Base-by-base conservation (phyloP, 2,113 vertebrate genomes). In the Halichoerus grypus region DNA sequence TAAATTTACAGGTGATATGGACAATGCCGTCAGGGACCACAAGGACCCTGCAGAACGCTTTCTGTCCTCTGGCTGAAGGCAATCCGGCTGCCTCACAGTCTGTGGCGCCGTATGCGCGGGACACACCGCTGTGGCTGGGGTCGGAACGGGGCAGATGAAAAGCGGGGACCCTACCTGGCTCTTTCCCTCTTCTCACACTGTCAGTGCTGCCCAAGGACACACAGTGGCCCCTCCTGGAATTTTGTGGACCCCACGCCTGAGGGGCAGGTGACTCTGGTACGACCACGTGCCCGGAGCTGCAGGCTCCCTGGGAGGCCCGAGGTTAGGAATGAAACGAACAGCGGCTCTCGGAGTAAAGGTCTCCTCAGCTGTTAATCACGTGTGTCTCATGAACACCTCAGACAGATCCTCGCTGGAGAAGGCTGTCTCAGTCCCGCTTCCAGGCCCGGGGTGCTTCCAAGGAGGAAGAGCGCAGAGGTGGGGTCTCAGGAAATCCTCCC, bases 81-180 rank as follows among this genome's bases (percentile, higher is more conserved):
- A 12, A 16, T 19, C n/a, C 3, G 0, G 3, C 0, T 0, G 28
- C 39, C 87, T 87, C 65, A 53, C 12, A 5, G 18, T 28, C 85
- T 24, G 21, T 7, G 39, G 4, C 0, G 7, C 21, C 31, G 59
- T 3, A 1, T 15, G n/a, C 4, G n/a, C 46, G 71, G 33, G 76
- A 33, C 42, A 31, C 55, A 15, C 0, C 0, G 33, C 18, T 1
- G 3, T 12, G 49, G 49, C 31, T 53, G 1, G 12, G 74, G 72
- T 53, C 39, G 10, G 2, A 19, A 57, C 1, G 4, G 3, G 42
- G 9, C 49, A 53, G 59, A 13, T 2, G 36, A 9, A 21, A 49
- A 33, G 71, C 33, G 65, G 65, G 63, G 46, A 6, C 22, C 39
- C n/a, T 4, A 0, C 46, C 31, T 28, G 16, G 39, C 18, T 42